Evolutionary conservation across 2,888 invertebrate species (phyloP), one percentile per base, ranked within the genome.

Genomic region (Vannuccia rotundouncinata): DNA sequence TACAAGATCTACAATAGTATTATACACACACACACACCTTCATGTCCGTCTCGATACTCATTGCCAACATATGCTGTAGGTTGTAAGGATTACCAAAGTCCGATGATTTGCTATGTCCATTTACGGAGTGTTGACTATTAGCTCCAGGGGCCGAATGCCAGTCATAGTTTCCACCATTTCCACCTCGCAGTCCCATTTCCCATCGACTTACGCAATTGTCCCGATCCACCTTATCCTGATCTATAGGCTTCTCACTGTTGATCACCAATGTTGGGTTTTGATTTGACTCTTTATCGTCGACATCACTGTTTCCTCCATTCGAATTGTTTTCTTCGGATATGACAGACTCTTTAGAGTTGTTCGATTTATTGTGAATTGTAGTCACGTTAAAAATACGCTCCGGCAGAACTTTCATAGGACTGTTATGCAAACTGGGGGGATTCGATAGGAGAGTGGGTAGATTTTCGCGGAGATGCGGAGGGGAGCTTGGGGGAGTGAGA

Each of bases 391-490:
- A 66, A 2, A 66, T 2, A 2, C 66, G 66, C 25, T 66, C 66
- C 25, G 66, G 66, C 17, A 22, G 66, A 5, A 22, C 22, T 27
- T 66, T 66, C 10, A 66, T 66, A 66, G 66, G 66, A 66, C 66
- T 66, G 22, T 66, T 66, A 5, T 66, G 10, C 2, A 2, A 2
- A 22, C 10, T 13, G 2, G 10, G 22, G 10, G 5, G 66, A 66
- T 66, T 66, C 25, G 66, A 66, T 5, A 13, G 66, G 13, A 5
- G 22, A n/a, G 66, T 5, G 2, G 13, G 22, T 17, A 75, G 27
- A 78, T 31, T 31, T 31, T 80, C 80, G n/a, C 78, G 29, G 0
- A 80, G 59, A 29, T 80, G 80, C 13, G 80, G 80, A 1, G 80
- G 76, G 31, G 75, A 78, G 2, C 31, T 31, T 10, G 80, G 80